These are phyloP conservation scores for Lepidonotus clava DNA, from an alignment of 2,888 invertebrate species.

Conservation along the genomic window DNA sequence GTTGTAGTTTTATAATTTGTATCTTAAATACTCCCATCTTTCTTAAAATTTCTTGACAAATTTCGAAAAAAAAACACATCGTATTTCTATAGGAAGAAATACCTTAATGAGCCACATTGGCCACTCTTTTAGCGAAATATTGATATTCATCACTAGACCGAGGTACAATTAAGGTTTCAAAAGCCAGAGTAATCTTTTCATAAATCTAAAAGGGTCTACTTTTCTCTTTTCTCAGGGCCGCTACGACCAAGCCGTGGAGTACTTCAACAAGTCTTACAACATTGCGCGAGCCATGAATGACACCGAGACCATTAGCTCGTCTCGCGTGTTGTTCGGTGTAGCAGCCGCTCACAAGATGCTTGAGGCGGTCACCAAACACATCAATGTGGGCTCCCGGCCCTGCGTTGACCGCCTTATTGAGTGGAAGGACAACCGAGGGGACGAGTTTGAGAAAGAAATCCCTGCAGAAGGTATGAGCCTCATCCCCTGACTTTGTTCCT, in stretches of 20 bases:
- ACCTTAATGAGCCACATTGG: no score
- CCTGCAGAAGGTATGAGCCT: conserved; percentile 43
- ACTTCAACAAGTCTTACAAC: conserved; percentile 80
- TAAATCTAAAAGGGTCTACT: no score
- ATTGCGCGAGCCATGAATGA: conserved; percentile 77
- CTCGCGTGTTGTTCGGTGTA: conserved; percentile 78
- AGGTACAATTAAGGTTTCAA: no score
- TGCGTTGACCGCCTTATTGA: conserved; percentile 74
- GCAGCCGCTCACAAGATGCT: conserved; percentile 78
- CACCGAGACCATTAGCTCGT: conserved; percentile 72
- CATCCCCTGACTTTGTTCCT: neutral
- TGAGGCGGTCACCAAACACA: conserved; percentile 68
- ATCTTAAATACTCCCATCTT: no score
- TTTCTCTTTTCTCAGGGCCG: conserved; percentile 73
- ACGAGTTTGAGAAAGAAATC: conserved; percentile 62
- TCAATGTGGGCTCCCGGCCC: conserved; percentile 68
- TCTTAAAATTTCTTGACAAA: no score
- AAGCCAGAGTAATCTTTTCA: no score
- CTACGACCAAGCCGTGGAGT: conserved; percentile 78
- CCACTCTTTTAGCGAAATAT: no score
- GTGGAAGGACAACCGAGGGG: conserved; percentile 74
- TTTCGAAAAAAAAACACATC: no score
- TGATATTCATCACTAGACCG: no score
- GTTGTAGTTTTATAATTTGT: no score
- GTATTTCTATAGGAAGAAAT: no score